Evolutionary conservation across 2,888 invertebrate genomes (phyloP).

Genomic region (Amorpha juglandis): DNA sequence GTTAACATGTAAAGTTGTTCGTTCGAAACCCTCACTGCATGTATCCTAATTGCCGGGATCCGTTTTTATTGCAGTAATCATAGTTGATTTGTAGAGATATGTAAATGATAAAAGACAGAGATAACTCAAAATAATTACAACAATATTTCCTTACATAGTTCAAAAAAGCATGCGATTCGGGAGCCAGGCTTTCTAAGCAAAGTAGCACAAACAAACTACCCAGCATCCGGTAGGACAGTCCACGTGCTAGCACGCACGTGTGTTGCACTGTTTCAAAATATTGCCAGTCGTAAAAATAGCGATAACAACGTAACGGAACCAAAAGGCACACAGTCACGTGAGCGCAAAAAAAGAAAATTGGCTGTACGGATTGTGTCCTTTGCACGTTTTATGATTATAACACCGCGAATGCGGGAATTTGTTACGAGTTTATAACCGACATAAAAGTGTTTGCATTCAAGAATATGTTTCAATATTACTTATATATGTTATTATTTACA

Average conservation of each 20-base stretch:
- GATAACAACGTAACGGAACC: conserved; percentile 24
- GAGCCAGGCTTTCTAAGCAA: background rate
- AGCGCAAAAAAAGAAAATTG: conserved; percentile 11
- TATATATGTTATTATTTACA: too few relatives aligned
- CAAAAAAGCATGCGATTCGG: background rate
- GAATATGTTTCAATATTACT: too few relatives aligned
- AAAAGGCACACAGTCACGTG: conserved; percentile 8
- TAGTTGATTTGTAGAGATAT: too few relatives aligned
- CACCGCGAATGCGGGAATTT: background rate
- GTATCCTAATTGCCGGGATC: too few relatives aligned
- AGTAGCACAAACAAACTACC: conserved; percentile 43
- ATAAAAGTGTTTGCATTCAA: background rate
- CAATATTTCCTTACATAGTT: too few relatives aligned
- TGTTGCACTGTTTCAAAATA: conserved; percentile 50
- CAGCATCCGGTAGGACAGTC: conserved; percentile 42
- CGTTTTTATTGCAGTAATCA: too few relatives aligned
- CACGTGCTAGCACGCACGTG: conserved; percentile 51
- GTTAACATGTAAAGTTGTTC: too few relatives aligned
- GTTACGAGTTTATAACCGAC: background rate
- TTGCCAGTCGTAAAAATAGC: conserved; percentile 52
- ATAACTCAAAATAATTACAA: too few relatives aligned
- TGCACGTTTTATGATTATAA: background rate
- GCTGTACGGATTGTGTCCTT: conserved; percentile 7
- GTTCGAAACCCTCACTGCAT: too few relatives aligned
- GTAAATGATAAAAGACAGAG: too few relatives aligned